A percentile compares a stretch with the other conserved stretches of the same genome.
Conservation (phyloP, 2,888 invertebrate genomes). For the Cephalotes varians region DNA sequence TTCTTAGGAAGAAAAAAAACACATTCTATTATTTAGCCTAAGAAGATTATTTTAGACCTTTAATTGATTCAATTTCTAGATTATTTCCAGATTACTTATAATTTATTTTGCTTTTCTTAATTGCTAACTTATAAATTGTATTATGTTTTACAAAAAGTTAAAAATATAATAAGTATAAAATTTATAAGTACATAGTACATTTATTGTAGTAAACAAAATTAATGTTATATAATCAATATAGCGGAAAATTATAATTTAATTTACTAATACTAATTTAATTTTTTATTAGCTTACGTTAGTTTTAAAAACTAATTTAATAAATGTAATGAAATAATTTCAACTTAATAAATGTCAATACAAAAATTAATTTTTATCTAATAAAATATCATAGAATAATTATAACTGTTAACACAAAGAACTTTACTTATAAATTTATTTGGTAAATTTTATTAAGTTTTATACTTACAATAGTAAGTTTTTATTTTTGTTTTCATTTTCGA, state of each 20-base stretch:
- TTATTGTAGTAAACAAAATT: not conserved
- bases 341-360: too few relatives aligned
- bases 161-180: not conserved
- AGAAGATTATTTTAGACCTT: not conserved
- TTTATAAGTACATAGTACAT: not conserved
- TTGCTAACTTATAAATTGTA: constrained; percentile 1
- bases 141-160: not conserved
- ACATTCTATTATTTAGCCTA: not conserved
- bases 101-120: not conserved
- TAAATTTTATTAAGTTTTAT: too few relatives aligned
- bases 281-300: not conserved
- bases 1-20: constrained; percentile 4
- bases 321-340: too few relatives aligned
- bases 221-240: not conserved
- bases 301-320: too few relatives aligned
- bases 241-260: not conserved
- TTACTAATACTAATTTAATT: not conserved
- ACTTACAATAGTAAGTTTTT: too few relatives aligned
- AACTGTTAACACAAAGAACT: too few relatives aligned
- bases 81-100: constrained; percentile 8
- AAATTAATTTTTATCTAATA: too few relatives aligned
- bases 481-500: not conserved
- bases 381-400: too few relatives aligned
- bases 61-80: not conserved
- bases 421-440: too few relatives aligned